Conservation (phyloP, 2,113 vertebrate genomes). For the Buteo buteo region DNA sequence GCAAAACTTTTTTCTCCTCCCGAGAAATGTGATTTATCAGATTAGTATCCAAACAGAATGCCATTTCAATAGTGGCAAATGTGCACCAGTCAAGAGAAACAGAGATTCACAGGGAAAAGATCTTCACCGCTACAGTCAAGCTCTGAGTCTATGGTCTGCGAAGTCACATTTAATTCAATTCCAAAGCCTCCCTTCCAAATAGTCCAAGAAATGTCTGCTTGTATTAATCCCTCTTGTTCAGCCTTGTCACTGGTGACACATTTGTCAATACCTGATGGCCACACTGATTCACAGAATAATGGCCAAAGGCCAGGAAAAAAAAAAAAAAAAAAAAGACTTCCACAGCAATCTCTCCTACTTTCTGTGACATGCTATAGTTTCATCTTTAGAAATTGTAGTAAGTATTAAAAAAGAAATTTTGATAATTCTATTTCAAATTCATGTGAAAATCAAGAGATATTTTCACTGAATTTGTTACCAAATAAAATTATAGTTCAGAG, state of each 20-base stretch:
- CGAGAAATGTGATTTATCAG: conserved; percentile 43
- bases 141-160: not conserved
- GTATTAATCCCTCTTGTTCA: not conserved
- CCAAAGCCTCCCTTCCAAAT: not conserved
- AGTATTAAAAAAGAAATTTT: not conserved
- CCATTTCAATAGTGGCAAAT: not conserved
- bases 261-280: not conserved
- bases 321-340: not conserved
- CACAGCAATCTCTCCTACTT: not conserved
- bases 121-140: not conserved
- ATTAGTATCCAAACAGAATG: not conserved
- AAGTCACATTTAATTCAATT: conserved; percentile 37
- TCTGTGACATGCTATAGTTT: not conserved
- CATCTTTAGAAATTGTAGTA: not conserved
- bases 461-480: not conserved
- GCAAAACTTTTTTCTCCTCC: not conserved
- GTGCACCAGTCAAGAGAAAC: not conserved
- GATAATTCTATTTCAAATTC: not conserved
- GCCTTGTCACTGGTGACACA: not conserved
- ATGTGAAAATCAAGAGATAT: not conserved
- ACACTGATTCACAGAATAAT: not conserved
- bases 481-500: not conserved
- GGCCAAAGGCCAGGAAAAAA: not conserved
- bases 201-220: not conserved
- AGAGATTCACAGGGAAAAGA: not conserved